A percentile compares a stretch with the other conserved stretches of the same genome.
These are phyloP conservation scores for Poeciliopsis infans DNA, from an alignment of 2,797 vertebrate species.

Conservation along the genomic window DNA sequence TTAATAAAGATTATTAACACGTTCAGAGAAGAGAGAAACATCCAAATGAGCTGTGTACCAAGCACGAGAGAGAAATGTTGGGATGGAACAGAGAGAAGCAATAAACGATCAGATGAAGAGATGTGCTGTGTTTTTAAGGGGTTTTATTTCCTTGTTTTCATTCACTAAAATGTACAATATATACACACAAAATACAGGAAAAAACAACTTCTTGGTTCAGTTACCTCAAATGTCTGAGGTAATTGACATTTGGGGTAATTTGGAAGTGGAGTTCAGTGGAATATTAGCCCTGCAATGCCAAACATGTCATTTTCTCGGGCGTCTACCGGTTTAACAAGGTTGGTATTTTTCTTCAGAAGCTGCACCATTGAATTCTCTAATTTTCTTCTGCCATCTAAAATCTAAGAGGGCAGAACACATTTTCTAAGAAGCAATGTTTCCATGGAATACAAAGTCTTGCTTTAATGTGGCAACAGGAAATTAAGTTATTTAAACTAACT, in stretches of 20 bases:
- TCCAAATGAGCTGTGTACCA: constrained; percentile 40
- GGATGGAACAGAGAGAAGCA: constrained; percentile 68
- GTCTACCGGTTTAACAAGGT: neutral
- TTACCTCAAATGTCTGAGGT: constrained; percentile 13
- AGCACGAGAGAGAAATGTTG: constrained; percentile 44
- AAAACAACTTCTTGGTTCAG: neutral
- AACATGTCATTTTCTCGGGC: neutral
- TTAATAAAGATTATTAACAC: constrained; percentile 64
- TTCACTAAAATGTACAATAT: constrained; percentile 16
- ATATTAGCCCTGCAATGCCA: neutral
- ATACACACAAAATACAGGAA: constrained; percentile 8
- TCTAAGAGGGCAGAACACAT: neutral
- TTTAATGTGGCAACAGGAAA: neutral
- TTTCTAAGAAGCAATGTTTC: neutral
- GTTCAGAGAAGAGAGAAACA: constrained; percentile 47
- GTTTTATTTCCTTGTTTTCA: constrained; percentile 57
- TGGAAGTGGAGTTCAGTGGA: neutral
- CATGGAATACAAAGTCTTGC: neutral
- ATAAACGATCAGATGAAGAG: constrained; percentile 75
- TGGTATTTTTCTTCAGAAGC: neutral
- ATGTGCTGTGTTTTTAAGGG: constrained; percentile 27
- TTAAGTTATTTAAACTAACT: neutral
- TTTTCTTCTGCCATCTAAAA: neutral
- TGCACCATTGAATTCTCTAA: neutral
- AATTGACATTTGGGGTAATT: neutral